phyloP scores from a whole-genome alignment of 2,797 vertebrate species.

The Lutjanus argentimaculatus region DNA sequence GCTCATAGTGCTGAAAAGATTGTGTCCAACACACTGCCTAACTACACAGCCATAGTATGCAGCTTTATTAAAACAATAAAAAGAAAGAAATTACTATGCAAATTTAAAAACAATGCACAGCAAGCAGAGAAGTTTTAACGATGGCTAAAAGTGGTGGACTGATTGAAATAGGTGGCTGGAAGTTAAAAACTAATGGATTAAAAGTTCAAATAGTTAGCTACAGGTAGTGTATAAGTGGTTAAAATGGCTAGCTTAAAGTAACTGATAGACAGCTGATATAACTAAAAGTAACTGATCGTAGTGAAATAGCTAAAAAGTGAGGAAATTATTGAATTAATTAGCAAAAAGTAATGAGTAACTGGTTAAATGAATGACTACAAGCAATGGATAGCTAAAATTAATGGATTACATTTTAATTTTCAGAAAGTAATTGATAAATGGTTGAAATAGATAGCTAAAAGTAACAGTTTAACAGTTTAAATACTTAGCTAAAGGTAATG shows the following conservation, averaged over 20 bases:
- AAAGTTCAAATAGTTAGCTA: background rate
- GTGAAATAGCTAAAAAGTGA: background rate
- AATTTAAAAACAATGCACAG: no score
- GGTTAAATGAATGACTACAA: no score
- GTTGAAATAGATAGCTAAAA: no score
- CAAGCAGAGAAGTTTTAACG: no score
- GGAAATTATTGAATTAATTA: no score
- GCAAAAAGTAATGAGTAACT: no score
- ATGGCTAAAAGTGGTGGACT: background rate
- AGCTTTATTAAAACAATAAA: background rate
- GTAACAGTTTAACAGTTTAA: no score
- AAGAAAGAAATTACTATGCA: background rate
- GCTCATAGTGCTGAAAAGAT: background rate
- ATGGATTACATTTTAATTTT: no score
- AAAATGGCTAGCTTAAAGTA: background rate
- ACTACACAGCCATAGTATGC: background rate
- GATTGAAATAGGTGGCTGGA: background rate
- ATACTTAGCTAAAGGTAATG: no score
- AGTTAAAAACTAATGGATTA: no score
- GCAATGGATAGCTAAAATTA: no score
- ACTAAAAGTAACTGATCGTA: background rate
- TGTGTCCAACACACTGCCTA: background rate
- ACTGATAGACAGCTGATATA: background rate
- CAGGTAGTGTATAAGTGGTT: background rate
- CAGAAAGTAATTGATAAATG: no score